Conservation (phyloP, 2,888 invertebrate genomes). For the Leistus spinibarbis region DNA sequence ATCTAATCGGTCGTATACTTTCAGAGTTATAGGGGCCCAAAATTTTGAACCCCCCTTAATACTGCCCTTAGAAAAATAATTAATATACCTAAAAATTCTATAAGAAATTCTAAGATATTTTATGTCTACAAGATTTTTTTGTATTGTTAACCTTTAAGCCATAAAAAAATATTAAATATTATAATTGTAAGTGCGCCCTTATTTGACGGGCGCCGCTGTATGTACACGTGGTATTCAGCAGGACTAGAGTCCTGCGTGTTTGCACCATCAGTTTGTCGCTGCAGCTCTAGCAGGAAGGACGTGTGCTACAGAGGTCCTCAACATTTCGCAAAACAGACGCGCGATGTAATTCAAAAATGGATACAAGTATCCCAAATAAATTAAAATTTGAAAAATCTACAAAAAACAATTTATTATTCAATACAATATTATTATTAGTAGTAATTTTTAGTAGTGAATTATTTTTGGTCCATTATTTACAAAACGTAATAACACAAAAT, state of each 20-base stretch:
- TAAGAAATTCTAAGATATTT: too few relatives aligned
- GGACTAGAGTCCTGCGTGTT: neutral
- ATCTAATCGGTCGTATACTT: too few relatives aligned
- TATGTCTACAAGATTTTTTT: too few relatives aligned
- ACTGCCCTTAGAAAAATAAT: too few relatives aligned
- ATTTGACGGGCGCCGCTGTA: neutral
- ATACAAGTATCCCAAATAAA: too few relatives aligned
- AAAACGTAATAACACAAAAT: slow-evolving; percentile 42
- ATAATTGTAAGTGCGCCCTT: too few relatives aligned
- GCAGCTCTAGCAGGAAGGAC: neutral
- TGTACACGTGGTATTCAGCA: neutral
- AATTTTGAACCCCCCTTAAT: too few relatives aligned
- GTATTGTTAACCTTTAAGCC: too few relatives aligned
- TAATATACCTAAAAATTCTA: too few relatives aligned
- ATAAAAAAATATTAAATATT: too few relatives aligned
- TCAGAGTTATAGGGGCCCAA: too few relatives aligned
- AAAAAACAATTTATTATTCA: slow-evolving; percentile 3
- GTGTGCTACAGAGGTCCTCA: neutral
- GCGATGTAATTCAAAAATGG: neutral
- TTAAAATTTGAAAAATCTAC: too few relatives aligned
- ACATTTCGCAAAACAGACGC: neutral
- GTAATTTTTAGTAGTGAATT: slow-evolving; percentile 32
- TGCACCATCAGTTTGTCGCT: neutral
- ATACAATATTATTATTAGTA: slow-evolving; percentile 8
- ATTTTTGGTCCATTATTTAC: slow-evolving; percentile 27